These are phyloP conservation scores for Congeria kusceri DNA, from an alignment of 2,888 invertebrate species.

Conservation along the genomic window DNA sequence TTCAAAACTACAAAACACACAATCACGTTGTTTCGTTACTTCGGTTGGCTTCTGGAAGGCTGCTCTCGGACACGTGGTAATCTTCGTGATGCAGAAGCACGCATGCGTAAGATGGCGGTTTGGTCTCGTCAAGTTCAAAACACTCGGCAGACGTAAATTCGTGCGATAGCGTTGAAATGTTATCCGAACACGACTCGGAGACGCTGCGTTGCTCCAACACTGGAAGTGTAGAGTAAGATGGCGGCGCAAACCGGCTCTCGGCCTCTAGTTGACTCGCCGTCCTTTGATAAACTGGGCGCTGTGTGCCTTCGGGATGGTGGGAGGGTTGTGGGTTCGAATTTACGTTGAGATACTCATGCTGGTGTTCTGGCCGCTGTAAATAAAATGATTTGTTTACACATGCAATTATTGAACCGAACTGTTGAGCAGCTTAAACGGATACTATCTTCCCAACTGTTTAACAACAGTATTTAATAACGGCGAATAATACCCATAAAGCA, in stretches of 20 bases:
- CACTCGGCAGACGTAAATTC: conserved; percentile 1
- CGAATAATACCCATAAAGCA: too few relatives aligned
- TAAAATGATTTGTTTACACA: too few relatives aligned
- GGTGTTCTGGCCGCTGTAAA: too few relatives aligned
- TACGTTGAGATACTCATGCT: too few relatives aligned
- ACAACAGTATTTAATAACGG: too few relatives aligned
- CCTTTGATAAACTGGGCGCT: background rate
- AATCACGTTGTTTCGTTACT: background rate
- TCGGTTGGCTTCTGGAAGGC: conserved; percentile 16
- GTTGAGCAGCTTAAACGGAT: too few relatives aligned
- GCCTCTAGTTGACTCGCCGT: conserved; percentile 50
- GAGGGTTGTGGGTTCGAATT: too few relatives aligned
- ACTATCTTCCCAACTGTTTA: too few relatives aligned
- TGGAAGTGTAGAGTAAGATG: conserved; percentile 56
- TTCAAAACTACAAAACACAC: background rate
- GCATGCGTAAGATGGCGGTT: conserved; percentile 58
- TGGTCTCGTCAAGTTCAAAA: conserved; percentile 21
- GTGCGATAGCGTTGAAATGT: background rate
- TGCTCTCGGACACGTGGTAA: conserved; percentile 44
- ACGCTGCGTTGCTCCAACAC: conserved; percentile 8
- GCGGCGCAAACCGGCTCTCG: conserved; percentile 51
- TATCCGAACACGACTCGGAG: background rate
- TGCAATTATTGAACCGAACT: too few relatives aligned
- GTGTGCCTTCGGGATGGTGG: too few relatives aligned
- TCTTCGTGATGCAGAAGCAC: conserved; percentile 56